A percentile compares a stretch with the other conserved stretches of the same genome.
phyloP scores from a whole-genome alignment of 2,888 invertebrate species.

The Didymodactylos carnosus region DNA sequence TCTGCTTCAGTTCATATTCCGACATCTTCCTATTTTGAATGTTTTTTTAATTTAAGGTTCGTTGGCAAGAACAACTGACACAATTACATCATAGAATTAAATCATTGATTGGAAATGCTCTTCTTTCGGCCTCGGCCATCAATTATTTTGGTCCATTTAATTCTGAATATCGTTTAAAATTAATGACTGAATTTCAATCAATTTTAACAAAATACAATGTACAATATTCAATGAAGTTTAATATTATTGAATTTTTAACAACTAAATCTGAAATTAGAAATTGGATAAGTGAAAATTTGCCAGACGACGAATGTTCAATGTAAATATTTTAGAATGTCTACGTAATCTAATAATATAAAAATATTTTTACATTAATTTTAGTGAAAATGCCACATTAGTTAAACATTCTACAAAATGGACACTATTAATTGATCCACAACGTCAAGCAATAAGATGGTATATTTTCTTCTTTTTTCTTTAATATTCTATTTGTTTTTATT shows the following conservation, averaged over 20 bases:
- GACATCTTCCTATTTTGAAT: no score
- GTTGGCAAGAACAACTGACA: constrained; percentile 29
- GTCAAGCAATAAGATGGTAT: constrained; percentile 29
- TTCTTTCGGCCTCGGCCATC: constrained; percentile 28
- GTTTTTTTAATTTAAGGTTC: no score
- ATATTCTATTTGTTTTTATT: neutral
- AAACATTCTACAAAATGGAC: constrained; percentile 31
- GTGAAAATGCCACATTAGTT: constrained; percentile 31
- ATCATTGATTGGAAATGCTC: constrained; percentile 29
- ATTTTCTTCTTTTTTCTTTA: neutral
- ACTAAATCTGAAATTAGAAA: constrained; percentile 21
- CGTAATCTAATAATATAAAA: neutral
- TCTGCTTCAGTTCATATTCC: no score
- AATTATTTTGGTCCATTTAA: constrained; percentile 31
- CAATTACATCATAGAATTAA: constrained; percentile 25
- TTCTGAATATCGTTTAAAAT: constrained; percentile 22
- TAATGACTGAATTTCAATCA: constrained; percentile 22
- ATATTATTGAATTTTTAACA: constrained; percentile 9
- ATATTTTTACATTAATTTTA: constrained; percentile 22
- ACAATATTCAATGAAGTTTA: constrained; percentile 21
- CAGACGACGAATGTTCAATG: constrained; percentile 13
- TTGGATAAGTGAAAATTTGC: constrained; percentile 31
- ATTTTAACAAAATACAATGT: constrained; percentile 21
- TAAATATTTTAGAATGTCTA: neutral
- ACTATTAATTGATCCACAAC: constrained; percentile 32